Conservation (phyloP, 2,113 vertebrate genomes). For the Ochotona princeps region DNA sequence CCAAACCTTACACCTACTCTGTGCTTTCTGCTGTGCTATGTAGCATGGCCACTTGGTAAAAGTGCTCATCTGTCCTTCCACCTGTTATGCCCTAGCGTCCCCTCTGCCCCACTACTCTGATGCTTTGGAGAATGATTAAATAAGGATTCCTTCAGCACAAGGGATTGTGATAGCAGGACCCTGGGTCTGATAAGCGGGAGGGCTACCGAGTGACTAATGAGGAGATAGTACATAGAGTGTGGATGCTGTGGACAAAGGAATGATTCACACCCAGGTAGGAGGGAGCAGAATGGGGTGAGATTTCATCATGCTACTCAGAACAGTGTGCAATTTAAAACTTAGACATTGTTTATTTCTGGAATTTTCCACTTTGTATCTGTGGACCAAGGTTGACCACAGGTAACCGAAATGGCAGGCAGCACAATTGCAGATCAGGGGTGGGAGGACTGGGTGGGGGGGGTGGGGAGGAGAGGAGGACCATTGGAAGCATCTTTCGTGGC, state of each 20-base stretch:
- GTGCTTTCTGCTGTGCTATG: not conserved
- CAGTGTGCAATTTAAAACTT: not conserved
- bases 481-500: not conserved
- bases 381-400: not conserved
- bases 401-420: not conserved
- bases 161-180: not conserved
- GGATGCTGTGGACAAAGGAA: not conserved
- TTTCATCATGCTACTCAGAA: constrained; percentile 8
- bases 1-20: not conserved
- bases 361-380: not conserved
- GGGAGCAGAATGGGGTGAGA: not conserved
- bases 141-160: not conserved
- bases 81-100: not conserved
- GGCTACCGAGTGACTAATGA: not conserved
- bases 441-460: too few species aligned
- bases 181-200: not conserved
- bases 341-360: not conserved
- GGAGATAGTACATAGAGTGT: not conserved
- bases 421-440: not conserved
- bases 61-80: not conserved
- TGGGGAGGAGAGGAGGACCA: not conserved
- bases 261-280: not conserved
- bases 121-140: not conserved
- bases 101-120: not conserved
- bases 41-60: not conserved